These are phyloP conservation scores for Corticium candelabrum DNA, from an alignment of 37 sponge, comb jelly and placozoan species.

Conservation along the genomic window DNA sequence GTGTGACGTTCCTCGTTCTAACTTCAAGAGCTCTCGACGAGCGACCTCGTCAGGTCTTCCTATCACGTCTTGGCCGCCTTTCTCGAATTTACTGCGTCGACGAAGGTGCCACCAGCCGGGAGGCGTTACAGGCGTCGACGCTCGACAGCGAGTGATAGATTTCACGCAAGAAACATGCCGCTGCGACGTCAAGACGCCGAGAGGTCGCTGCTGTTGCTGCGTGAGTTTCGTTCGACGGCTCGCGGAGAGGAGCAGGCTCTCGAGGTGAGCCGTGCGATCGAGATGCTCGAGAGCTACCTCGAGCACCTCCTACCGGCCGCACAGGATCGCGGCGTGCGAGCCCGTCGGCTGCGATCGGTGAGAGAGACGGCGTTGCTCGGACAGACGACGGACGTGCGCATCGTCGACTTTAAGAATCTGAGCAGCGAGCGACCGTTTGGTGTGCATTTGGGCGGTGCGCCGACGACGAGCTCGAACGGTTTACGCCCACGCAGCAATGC, in stretches of 20 bases:
- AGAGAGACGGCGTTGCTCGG: not conserved
- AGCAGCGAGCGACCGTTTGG: constrained; percentile 26
- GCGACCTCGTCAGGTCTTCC: too few species aligned
- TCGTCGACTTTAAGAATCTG: constrained; percentile 27
- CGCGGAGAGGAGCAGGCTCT: constrained; percentile 6
- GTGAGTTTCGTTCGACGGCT: constrained; percentile 23
- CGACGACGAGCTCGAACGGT: not conserved
- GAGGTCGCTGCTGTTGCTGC: constrained; percentile 39
- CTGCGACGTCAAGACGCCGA: constrained; percentile 41
- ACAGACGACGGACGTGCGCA: not conserved
- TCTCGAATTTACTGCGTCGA: too few species aligned
- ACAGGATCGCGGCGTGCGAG: constrained; percentile 18
- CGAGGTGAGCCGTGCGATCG: constrained; percentile 37
- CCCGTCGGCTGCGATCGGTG: constrained; percentile 1
- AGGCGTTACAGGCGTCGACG: too few species aligned
- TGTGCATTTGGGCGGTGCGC: constrained; percentile 28
- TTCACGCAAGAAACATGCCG: too few species aligned
- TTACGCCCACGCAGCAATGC: not conserved
- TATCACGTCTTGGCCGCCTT: too few species aligned
- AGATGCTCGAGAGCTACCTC: constrained; percentile 41
- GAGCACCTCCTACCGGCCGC: constrained; percentile 49
- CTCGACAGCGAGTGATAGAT: too few species aligned
- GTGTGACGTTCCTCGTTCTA: too few species aligned
- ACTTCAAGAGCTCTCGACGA: too few species aligned
- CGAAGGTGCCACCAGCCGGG: too few species aligned